Base-by-base conservation (phyloP, 2,888 invertebrate genomes). In the Sialis lutaria region DNA sequence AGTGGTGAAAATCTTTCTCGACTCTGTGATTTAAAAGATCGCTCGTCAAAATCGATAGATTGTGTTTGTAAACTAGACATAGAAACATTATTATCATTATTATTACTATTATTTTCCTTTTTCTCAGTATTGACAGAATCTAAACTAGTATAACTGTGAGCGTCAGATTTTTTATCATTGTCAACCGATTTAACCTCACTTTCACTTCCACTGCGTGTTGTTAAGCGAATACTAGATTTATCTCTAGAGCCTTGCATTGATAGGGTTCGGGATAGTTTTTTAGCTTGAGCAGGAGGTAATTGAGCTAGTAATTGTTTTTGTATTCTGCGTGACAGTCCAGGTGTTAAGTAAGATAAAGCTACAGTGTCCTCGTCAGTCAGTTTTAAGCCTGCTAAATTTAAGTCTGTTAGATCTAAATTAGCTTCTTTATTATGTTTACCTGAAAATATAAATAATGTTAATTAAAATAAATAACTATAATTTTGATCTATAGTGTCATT, bases 221-320 rank as follows among this genome's bases (percentile, higher is more conserved):
- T 50, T 48, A 35, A 49, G 47, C 10, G 48, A 47, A 49, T 44
- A 40, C 47, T 48, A 42, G 47, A 44, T 40, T 42, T 44, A 49
- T 50, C 42, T n/a, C 47, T 37, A 41, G 57, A 50, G 46, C 56
- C 60, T 42, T 60, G 57, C 60, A 73, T 70, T 52, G 75, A 75
- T 42, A 80, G 67, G 48, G 81, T 80, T 56, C 80, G 73, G 49
- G 79, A 77, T 53, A 82, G 62, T 55, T 73, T 69, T 55, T 74
- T 70, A 33, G 78, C 78, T 66, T 82, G 80, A 50, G 74, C 75
- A 2, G 81, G 77, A 53, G 81, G 79, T 58, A 82, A 62, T 60
- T 79, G 78, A 53, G 79, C 77, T 49, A 82, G 67, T 55, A 82
- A 67, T 63, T 81, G 80, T 50, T 74, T 77, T 67, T 81, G 81